phyloP scores from a whole-genome alignment of 1,140 invertebrate genomes.

The Drosophila seguyi region DNA sequence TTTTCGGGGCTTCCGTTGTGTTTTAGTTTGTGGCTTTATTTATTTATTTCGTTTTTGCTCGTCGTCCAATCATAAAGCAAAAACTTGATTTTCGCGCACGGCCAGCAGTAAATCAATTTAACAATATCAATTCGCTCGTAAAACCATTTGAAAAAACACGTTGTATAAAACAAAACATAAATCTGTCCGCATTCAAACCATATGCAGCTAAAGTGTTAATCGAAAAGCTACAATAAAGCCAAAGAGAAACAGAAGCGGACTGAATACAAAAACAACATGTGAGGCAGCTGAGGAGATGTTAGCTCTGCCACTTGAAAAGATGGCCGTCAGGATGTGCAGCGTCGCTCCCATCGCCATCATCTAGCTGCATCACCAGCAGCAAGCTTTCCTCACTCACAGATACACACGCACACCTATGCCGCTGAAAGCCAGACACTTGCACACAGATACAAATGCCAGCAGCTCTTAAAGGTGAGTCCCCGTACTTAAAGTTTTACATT shows the following conservation, averaged over 20 bases:
- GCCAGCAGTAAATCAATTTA: slow-evolving; percentile 68
- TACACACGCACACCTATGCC: slow-evolving; percentile 29
- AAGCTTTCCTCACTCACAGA: slow-evolving; percentile 35
- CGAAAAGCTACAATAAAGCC: slow-evolving; percentile 39
- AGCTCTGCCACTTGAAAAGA: slow-evolving; percentile 64
- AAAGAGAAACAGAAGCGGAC: slow-evolving; percentile 30
- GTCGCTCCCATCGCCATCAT: slow-evolving; percentile 44
- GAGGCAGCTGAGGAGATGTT: slow-evolving; percentile 42
- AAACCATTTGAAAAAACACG: slow-evolving; percentile 33
- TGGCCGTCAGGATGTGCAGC: slow-evolving; percentile 75
- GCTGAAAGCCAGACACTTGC: slow-evolving; percentile 33
- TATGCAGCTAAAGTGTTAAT: slow-evolving; percentile 66
- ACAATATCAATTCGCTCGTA: slow-evolving; percentile 49
- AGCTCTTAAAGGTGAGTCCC: slow-evolving; percentile 73
- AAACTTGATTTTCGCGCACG: slow-evolving; percentile 59
- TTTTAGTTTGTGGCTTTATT: slow-evolving; percentile 33
- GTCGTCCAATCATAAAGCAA: slow-evolving; percentile 41
- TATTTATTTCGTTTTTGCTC: slow-evolving; percentile 31
- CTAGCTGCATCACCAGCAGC: slow-evolving; percentile 50
- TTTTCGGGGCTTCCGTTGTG: slow-evolving; percentile 38
- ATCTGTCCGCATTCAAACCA: slow-evolving; percentile 34
- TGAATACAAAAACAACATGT: slow-evolving; percentile 52
- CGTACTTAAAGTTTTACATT: slow-evolving; percentile 62
- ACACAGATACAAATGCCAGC: slow-evolving; percentile 39
- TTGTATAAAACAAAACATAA: slow-evolving; percentile 22